Evolutionary conservation across 2,797 vertebrate species (phyloP), one percentile per base, ranked within the genome.

Genomic region (Malurus leucopterus): DNA sequence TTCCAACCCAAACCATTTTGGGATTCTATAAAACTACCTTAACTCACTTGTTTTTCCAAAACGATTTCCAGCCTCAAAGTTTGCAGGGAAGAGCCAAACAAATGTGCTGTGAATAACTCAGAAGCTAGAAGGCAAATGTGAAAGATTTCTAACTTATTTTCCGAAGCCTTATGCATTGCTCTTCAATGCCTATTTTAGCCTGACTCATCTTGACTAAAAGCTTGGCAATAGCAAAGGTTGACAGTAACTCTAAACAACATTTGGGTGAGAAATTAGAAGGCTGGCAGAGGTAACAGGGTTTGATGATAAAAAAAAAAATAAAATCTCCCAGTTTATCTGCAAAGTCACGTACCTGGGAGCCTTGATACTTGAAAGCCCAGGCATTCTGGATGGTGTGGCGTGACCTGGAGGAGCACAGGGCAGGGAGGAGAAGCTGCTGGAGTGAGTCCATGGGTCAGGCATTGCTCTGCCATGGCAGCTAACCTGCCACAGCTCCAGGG

Each of bases 181-280:
- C 78, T 91, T 82, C 11, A 0, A 77, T 92, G 92, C 69, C 73
- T 93, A 43, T 94, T 95, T 94, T 89, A 89, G 88, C 74, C 80
- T 94, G 88, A 93, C 80, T 92, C 89, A 89, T 92, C 75, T 89
- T 90, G 69, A 90, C 76, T 93, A 88, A 87, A 91, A 86, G 61
- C 84, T 92, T 88, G 67, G 92, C 91, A 94, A 50, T 84, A 89
- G 80, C 77, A 94, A 91, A 91, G 58, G 92, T 89, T 95, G 84
- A 76, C 79, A 90, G 62, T 49, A 84, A 90, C 79, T 77, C 87
- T 73, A 73, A 93, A 75, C 86, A 90, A 84, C 54, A 73, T 40
- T 87, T 85, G 86, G 49, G 75, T 85, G 79, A 93, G 76, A 93
- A 92, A 80, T 43, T 65, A 63, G 84, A 87, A 90, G 36, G 58